Base-by-base conservation (phyloP, 2,113 vertebrate genomes). In the Alligator sinensis region DNA sequence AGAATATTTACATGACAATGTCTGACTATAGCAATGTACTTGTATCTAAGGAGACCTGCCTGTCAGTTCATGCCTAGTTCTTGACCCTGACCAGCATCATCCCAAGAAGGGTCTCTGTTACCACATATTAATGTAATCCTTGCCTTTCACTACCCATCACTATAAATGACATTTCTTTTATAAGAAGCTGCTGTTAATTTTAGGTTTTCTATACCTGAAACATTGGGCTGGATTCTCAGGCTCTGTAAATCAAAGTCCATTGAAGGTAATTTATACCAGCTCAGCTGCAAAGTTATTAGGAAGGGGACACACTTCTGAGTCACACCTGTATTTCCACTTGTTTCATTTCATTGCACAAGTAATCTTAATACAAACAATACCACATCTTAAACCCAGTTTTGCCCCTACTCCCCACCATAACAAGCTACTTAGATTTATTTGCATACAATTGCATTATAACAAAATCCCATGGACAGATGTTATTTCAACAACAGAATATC, bases 101-200 rank as follows among this genome's bases (percentile, higher is more conserved):
- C 47, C 28, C 62, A n/a, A 27, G 4, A 47, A 47, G 47, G 9
- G 47, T 47, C 47, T 47, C 47, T 9, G 47, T 16, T 15, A 55
- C 4, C 59, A 17, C 1, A 0, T 11, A 3, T 0, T 17, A 18
- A 5, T 17, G 4, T 57, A 1, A 0, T 18, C 0, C 0, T 18
- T 77, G 76, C 38, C 54, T 82, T 77, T 30, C 11, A 47, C 59
- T 38, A 61, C 27, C n/a, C 34, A 34, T 11, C 77, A 86, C 4
- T 28, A 30, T 0, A 11, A 60, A 63, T 6, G 27, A 76, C 80
- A 89, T 54, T 64, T 7, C 62, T 47, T 64, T 30, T 3, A 22
- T 2, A n/a, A 63, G 30, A 25, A n/a, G 66, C 59, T 68, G 12
- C 5, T 75, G 15, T 47, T 28, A 14, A 77, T 1, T 79, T 18